These are phyloP conservation scores for Mechanitis messenoides DNA, from an alignment of 2,888 invertebrate species.

Conservation along the genomic window DNA sequence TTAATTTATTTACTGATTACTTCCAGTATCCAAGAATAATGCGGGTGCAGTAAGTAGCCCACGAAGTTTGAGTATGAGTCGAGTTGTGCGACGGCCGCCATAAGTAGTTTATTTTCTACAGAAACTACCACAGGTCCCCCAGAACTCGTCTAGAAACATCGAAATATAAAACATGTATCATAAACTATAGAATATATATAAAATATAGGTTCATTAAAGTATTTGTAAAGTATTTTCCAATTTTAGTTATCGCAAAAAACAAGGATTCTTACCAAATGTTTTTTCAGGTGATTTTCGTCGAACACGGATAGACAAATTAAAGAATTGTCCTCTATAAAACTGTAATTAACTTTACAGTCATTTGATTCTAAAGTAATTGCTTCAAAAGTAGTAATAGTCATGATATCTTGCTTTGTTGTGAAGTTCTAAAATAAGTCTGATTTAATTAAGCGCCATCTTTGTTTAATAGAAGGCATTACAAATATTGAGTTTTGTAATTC, in stretches of 20 bases:
- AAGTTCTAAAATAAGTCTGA: constrained; percentile 18
- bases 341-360: constrained; percentile 23
- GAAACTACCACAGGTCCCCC: constrained; percentile 36
- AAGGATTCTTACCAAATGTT: not conserved
- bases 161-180: not conserved
- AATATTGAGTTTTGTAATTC: not conserved
- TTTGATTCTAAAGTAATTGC: constrained; percentile 18
- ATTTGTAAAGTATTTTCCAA: too few species aligned
- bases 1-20: constrained; percentile 2
- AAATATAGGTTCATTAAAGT: too few species aligned
- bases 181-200: too few species aligned
- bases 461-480: constrained; percentile 1
- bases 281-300: constrained; percentile 9
- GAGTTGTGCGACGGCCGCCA: constrained; percentile 38
- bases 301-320: constrained; percentile 10
- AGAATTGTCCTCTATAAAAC: constrained; percentile 11
- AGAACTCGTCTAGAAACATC: constrained; percentile 31
- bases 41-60: constrained; percentile 24
- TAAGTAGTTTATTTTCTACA: constrained; percentile 19
- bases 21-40: constrained; percentile 15
- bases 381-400: constrained; percentile 26
- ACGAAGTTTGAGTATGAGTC: constrained; percentile 31
- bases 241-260: too few species aligned
- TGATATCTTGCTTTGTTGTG: constrained; percentile 22
- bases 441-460: constrained; percentile 9